Conservation (phyloP, 1,140 invertebrate species). For the Zaprionus camerounensis region DNA sequence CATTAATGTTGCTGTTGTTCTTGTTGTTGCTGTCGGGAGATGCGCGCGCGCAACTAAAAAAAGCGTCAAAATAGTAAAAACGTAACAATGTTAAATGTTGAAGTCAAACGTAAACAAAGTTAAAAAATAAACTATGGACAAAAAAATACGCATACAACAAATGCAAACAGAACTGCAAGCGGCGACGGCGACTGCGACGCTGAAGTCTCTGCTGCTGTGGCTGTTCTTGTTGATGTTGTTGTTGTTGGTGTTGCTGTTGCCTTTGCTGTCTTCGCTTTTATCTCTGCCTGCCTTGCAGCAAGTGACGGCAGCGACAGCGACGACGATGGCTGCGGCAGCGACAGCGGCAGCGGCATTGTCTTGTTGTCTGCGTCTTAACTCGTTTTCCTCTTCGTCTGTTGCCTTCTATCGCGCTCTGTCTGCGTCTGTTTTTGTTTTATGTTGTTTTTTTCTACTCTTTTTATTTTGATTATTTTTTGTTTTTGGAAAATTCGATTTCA, state of each 20-base stretch:
- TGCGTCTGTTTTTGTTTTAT: conserved; percentile 14
- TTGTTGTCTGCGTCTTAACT: conserved; percentile 50
- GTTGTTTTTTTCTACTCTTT: conserved; percentile 13
- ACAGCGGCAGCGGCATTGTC: conserved; percentile 36
- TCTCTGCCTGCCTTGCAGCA: conserved; percentile 43
- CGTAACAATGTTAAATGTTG: conserved; percentile 40
- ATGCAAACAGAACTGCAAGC: conserved; percentile 28
- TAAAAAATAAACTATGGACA: conserved; percentile 22
- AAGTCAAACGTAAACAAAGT: conserved; percentile 37
- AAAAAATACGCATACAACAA: conserved; percentile 18
- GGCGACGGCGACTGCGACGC: neutral
- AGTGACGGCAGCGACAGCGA: conserved; percentile 30
- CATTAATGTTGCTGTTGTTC: conserved; percentile 29
- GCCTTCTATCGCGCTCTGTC: conserved; percentile 36
- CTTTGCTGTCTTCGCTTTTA: conserved; percentile 39
- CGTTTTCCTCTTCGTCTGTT: conserved; percentile 43
- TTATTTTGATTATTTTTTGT: conserved; percentile 14
- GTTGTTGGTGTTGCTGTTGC: conserved; percentile 22
- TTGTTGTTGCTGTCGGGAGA: conserved; percentile 51
- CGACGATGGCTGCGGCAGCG: conserved; percentile 5
- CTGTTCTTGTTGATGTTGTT: neutral
- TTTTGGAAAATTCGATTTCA: conserved; percentile 47
- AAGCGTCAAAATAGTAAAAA: conserved; percentile 48
- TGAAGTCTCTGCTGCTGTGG: conserved; percentile 1
- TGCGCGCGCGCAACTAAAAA: conserved; percentile 72